Base-by-base conservation (phyloP, 2,888 invertebrate genomes). In the Priocnemis perturbator region DNA sequence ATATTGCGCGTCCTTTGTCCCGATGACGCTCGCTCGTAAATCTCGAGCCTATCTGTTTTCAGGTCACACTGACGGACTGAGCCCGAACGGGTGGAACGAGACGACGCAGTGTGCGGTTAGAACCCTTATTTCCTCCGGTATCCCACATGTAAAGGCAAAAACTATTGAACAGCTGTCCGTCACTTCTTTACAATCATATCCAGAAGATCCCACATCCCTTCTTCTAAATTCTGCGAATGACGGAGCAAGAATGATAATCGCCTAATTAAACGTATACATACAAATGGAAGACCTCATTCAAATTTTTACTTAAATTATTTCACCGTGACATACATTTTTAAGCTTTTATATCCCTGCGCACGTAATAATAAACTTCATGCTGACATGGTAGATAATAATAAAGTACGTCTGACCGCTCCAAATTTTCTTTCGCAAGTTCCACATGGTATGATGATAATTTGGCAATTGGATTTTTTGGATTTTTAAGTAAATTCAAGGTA, bases 151-250 rank as follows among this genome's bases (percentile, higher is more conserved):
- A 62, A 37, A 67, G 57, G 61, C 72, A 69, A 73, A 63, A 67
- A 74, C 52, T 60, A 66, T 50, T 63, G 71, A 73, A 66, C 73
- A 74, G 57, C 60, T 63, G 26, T 67, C 65, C 56, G 71, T 74
- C 50, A 59, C 56, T 17, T 37, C 67, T 30, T 20, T 47, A 17
- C 17, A 62, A 17, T 55, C 76, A 60, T 69, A 73, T 62, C 45
- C 74, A 30, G 76, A 78, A 67, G 77, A 79, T 60, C 76, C 79
- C 52, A 66, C 75, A 64, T 76, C 79, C 52, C 50, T 77, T 67
- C 64, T 85, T 55, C 74, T 85, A 75, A 74, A 83, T 64, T 83
- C 82, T 7, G 85, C 85, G 4, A 73, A 79, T 3, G 59, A 82
- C 56, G 77, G 81, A 47, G 85, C 83, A 52, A 83, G 81, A 64